Evolutionary conservation across 1,140 invertebrate genomes (phyloP).

Genomic region (Drosophila ananassae): DNA sequence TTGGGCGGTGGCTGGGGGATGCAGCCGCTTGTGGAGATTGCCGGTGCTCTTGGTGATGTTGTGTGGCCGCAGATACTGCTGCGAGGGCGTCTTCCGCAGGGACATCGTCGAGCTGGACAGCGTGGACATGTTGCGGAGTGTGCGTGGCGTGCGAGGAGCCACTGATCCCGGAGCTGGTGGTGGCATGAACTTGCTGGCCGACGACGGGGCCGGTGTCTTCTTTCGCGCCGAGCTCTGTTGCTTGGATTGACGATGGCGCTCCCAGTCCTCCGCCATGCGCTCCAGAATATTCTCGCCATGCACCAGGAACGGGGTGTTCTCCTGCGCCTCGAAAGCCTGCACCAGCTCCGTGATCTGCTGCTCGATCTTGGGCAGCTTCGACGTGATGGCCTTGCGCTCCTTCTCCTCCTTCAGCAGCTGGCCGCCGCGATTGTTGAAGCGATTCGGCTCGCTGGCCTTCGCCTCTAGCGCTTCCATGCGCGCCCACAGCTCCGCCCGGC

Average conservation of each 20-base stretch:
- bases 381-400: conserved; percentile 89
- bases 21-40: conserved; percentile 57
- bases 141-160: conserved; percentile 63
- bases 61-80: conserved; percentile 22
- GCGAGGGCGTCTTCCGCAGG: conserved; percentile 72
- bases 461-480: conserved; percentile 89
- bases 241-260: conserved; percentile 84
- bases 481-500: conserved; percentile 87
- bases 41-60: conserved; percentile 51
- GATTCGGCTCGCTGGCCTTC: conserved; percentile 89
- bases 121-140: conserved; percentile 53
- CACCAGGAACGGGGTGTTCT: conserved; percentile 86
- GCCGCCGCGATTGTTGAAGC: conserved; percentile 93
- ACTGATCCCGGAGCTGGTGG: conserved; percentile 27
- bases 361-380: conserved; percentile 89
- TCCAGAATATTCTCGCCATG: conserved; percentile 86
- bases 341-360: conserved; percentile 85
- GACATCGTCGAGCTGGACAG: conserved; percentile 67
- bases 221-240: conserved; percentile 66
- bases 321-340: conserved; percentile 85
- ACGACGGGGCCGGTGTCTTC: conserved; percentile 36
- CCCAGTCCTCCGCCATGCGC: conserved; percentile 86
- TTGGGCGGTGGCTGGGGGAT: not conserved
- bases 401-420: conserved; percentile 93
- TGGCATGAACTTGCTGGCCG: conserved; percentile 44